Evolutionary conservation across 2,113 vertebrate genomes (phyloP), one percentile per base, ranked within the genome.

Genomic region (Eublepharis macularius): DNA sequence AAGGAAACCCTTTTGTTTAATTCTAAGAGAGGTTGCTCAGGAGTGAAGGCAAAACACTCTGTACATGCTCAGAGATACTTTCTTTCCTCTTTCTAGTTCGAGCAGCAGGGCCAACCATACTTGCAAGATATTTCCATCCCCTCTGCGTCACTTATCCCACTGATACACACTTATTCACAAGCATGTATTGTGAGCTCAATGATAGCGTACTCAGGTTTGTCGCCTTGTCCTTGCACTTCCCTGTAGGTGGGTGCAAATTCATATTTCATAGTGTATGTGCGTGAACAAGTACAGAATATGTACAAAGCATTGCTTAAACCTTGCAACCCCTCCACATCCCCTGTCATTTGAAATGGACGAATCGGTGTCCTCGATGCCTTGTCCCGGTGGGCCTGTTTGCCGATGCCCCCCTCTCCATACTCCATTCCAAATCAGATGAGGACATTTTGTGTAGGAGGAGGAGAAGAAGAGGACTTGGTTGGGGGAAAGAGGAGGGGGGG

Each of bases 401-500:
- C 10, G 26, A 2, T 76, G 4, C 41, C 51, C 29, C 72, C 9
- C 32, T 17, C 10, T 24, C 3, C 34, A 17, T 8, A 2, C 29
- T 11, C 54, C 66, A 36, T 76, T 1, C 16, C 77, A 84, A 63
- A 83, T 84, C 79, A 65, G 84, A 72, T 80, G 4, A 13, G 34
- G 74, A 12, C 4, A 32, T 32, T 34, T 47, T 76, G n/a, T 19
- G 75, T 74, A 63, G 60, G 60, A 29, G 60, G 47, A 36, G 19
- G 19, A 26, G 2, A 36, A 36, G 6, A 49, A 70, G 68, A 34
- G 74, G 82, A 73, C 73, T 88, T 57, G 21, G 54, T n/a, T 0
- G 12, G 83, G 73, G 86, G 86, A 7, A 68, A 2, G 89, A 76
- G 91, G 78, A 36, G 0, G 26, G 14, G n/a, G 21, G 69, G 29